Evolutionary conservation across 1,140 invertebrate species (phyloP).

Genomic region (Cepaea nemoralis): DNA sequence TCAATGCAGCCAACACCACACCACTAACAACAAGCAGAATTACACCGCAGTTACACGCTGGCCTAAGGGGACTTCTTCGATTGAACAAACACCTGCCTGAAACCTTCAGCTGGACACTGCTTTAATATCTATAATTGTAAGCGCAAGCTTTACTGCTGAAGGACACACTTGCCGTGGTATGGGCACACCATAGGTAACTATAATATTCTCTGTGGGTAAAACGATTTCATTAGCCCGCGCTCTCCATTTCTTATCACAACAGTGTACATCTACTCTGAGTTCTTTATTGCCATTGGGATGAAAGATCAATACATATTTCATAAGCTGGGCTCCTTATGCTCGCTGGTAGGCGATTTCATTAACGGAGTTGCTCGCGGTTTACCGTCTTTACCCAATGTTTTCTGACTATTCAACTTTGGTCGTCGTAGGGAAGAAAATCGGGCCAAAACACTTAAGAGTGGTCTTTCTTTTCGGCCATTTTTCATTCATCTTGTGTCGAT

Average conservation of each 20-base stretch:
- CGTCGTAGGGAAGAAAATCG: background rate
- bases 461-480: no score
- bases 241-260: background rate
- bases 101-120: background rate
- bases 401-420: background rate
- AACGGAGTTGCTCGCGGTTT: background rate
- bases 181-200: background rate
- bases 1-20: background rate
- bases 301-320: conserved; percentile 7
- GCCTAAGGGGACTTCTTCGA: background rate
- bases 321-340: background rate
- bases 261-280: background rate
- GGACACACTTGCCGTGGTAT: background rate
- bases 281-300: background rate
- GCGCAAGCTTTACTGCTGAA: background rate
- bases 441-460: no score
- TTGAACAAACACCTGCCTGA: background rate
- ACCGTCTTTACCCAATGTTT: background rate
- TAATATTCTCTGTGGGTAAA: background rate
- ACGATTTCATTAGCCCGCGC: background rate
- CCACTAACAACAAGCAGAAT: background rate
- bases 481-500: no score
- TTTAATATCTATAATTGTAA: background rate
- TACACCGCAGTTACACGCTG: background rate
- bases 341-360: background rate